Evolutionary conservation across 2,113 vertebrate genomes (phyloP).

Genomic region (Mugil cephalus): DNA sequence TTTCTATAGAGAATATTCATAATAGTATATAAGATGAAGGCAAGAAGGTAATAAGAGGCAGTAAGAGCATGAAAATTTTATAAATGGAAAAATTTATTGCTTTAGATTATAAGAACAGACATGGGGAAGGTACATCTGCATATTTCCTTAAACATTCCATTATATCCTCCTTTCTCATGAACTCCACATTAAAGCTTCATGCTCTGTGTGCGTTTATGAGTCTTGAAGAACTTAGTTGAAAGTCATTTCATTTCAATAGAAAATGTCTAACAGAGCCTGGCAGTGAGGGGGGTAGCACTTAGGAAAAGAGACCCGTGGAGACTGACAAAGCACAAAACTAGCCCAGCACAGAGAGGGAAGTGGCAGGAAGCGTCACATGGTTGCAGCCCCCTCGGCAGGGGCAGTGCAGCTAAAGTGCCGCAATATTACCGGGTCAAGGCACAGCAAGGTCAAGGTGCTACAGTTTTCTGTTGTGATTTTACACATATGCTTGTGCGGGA

Average conservation of each 20-base stretch:
- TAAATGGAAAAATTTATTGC: no score
- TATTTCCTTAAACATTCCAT: neutral
- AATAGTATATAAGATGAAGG: no score
- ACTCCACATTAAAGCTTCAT: neutral
- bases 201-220: neutral
- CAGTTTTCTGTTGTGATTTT: slow-evolving; percentile 12
- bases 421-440: slow-evolving; percentile 46
- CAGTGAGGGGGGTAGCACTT: slow-evolving; percentile 44
- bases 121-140: neutral
- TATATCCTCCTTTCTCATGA: neutral
- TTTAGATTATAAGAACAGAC: neutral
- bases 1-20: neutral
- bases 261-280: neutral
- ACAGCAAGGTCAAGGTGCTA: neutral
- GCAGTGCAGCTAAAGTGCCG: slow-evolving; percentile 33
- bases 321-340: slow-evolving; percentile 42
- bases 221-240: neutral
- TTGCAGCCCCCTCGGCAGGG: slow-evolving; percentile 22
- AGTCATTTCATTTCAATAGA: neutral
- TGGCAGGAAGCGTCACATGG: slow-evolving; percentile 49
- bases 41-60: no score
- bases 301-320: slow-evolving; percentile 32
- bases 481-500: slow-evolving; percentile 9
- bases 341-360: slow-evolving; percentile 29
- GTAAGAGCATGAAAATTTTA: no score